Evolutionary conservation across 2,888 invertebrate genomes (phyloP).

Genomic region (Mythimna vitellina): DNA sequence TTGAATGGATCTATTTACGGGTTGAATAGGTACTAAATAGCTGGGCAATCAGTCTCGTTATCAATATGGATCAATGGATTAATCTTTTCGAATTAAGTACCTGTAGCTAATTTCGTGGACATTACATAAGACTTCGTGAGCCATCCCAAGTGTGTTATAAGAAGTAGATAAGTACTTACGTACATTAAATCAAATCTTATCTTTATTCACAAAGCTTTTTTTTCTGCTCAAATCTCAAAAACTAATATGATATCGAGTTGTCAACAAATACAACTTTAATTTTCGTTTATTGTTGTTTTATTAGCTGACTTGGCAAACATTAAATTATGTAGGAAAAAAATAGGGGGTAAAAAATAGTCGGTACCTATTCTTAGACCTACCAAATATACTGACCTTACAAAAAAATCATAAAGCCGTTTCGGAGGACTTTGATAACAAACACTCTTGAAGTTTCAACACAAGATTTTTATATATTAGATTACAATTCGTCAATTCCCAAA

Average conservation of each 20-base stretch:
- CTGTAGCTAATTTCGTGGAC: not conserved
- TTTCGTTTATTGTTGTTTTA: not conserved
- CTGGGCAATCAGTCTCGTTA: not conserved
- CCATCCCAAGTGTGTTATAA: conserved; percentile 19
- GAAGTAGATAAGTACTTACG: not conserved
- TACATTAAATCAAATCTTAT: conserved; percentile 26
- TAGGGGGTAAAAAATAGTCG: no score
- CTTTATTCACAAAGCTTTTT: conserved; percentile 1
- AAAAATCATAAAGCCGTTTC: no score
- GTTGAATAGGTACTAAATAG: not conserved
- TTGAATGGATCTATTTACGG: not conserved
- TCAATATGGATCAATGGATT: not conserved
- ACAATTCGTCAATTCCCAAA: conserved; percentile 5
- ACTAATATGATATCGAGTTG: not conserved
- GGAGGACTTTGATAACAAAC: no score
- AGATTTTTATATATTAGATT: no score
- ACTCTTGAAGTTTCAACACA: no score
- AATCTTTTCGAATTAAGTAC: not conserved
- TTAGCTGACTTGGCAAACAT: not conserved
- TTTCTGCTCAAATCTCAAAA: not conserved
- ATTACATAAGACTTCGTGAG: conserved; percentile 24
- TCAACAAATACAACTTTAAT: conserved; percentile 9
- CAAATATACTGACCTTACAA: no score
- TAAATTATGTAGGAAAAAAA: not conserved
- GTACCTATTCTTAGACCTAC: no score